Percentiles rank a stretch among this genome's conserved stretches.
phyloP scores from a whole-genome alignment of 2,797 vertebrate species.

The Mycteria americana region DNA sequence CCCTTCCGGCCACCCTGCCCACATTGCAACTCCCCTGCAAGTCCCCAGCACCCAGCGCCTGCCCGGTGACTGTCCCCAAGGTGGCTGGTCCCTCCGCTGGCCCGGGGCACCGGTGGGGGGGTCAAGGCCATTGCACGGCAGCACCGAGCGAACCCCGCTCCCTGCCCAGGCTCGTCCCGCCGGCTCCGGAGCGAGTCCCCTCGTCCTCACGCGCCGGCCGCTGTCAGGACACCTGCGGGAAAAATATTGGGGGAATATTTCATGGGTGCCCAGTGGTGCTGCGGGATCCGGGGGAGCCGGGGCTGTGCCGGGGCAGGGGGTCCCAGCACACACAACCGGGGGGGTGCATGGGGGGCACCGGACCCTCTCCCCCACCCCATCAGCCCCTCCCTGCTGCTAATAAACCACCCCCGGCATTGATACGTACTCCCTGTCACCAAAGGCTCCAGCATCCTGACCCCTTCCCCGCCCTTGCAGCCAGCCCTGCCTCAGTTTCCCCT shows the following conservation, averaged over 20 bases:
- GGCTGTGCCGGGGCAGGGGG: not conserved
- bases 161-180: not conserved
- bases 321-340: not conserved
- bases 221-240: not conserved
- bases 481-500: not conserved
- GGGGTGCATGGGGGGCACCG: not conserved
- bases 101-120: too few relatives aligned
- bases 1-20: not conserved
- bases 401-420: not conserved
- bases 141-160: not conserved
- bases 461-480: not conserved
- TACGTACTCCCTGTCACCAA: too few relatives aligned
- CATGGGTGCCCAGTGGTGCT: not conserved
- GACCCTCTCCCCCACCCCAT: not conserved
- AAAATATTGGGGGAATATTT: not conserved
- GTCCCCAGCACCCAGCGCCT: not conserved
- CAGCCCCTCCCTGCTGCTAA: not conserved
- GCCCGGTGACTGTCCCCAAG: not conserved
- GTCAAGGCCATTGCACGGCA: not conserved
- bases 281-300: not conserved
- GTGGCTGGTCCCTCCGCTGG: not conserved
- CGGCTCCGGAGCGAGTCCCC: not conserved
- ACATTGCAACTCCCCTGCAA: not conserved
- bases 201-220: not conserved
- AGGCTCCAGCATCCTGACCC: not conserved